These are phyloP conservation scores for Hippoglossus hippoglossus DNA, from an alignment of 2,797 vertebrate genomes.

Conservation along the genomic window DNA sequence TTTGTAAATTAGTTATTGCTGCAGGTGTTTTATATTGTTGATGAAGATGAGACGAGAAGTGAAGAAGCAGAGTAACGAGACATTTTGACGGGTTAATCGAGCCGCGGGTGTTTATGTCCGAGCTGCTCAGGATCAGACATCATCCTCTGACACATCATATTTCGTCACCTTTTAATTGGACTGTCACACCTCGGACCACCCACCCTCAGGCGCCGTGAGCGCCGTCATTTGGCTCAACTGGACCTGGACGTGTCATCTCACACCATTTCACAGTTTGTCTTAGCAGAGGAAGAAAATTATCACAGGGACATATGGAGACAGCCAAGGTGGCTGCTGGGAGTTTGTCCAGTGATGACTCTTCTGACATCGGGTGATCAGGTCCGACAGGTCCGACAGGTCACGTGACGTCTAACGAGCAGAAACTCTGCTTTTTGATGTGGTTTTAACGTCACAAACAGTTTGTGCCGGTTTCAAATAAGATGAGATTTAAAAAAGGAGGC, in stretches of 20 bases:
- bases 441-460: no score
- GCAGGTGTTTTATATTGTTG: no score
- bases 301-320: not conserved
- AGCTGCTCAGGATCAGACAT: slow-evolving; percentile 28
- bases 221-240: slow-evolving; percentile 1
- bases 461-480: no score
- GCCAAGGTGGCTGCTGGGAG: no score
- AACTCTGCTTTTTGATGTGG: no score
- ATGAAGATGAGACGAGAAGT: no score
- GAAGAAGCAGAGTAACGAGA: slow-evolving; percentile 1
- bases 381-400: no score
- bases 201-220: slow-evolving; percentile 7
- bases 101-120: slow-evolving; percentile 35
- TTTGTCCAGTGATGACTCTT: no score
- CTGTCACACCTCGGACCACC: slow-evolving; percentile 48
- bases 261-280: slow-evolving; percentile 3
- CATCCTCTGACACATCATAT: slow-evolving; percentile 53
- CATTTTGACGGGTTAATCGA: slow-evolving; percentile 45
- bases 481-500: no score
- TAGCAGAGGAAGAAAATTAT: not conserved
- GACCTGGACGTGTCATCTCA: slow-evolving; percentile 27
- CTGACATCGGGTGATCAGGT: no score
- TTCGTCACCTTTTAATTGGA: slow-evolving; percentile 68
- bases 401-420: no score
- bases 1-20: no score